Evolutionary conservation across 2,797 vertebrate species (phyloP).

Genomic region (Potorous gilbertii): DNA sequence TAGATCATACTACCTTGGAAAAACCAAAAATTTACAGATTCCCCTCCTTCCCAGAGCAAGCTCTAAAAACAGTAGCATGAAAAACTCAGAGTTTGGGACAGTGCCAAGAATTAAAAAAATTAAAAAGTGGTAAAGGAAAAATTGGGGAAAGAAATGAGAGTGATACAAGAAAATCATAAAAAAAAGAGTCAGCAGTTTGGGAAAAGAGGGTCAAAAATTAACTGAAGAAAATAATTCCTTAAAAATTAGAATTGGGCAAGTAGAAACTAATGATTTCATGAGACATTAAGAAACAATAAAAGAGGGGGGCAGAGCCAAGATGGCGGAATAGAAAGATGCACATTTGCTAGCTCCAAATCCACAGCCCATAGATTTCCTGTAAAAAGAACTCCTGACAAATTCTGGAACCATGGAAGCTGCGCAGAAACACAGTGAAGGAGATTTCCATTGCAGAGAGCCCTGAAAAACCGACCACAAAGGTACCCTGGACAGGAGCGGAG

Average conservation of each 20-base stretch:
- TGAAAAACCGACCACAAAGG: too few relatives aligned
- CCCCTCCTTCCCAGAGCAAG: neutral
- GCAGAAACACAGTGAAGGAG: too few relatives aligned
- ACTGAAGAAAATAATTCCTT: neutral
- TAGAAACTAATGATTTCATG: neutral
- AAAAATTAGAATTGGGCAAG: neutral
- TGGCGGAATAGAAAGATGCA: too few relatives aligned
- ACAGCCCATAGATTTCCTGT: too few relatives aligned
- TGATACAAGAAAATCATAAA: neutral
- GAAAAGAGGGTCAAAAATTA: neutral
- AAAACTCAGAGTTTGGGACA: neutral
- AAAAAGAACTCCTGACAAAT: too few relatives aligned
- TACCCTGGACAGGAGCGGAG: too few relatives aligned
- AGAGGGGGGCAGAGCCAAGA: too few relatives aligned
- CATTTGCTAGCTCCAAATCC: too few relatives aligned
- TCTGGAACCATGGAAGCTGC: too few relatives aligned
- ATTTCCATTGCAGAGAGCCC: too few relatives aligned
- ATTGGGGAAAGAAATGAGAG: neutral
- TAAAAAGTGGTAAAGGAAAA: neutral
- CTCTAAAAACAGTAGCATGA: neutral
- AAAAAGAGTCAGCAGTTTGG: neutral
- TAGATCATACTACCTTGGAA: neutral
- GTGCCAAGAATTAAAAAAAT: neutral
- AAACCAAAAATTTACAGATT: neutral
- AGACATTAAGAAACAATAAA: neutral